Evolutionary conservation across 2,797 vertebrate genomes (phyloP).

Genomic region (Paguma larvata): DNA sequence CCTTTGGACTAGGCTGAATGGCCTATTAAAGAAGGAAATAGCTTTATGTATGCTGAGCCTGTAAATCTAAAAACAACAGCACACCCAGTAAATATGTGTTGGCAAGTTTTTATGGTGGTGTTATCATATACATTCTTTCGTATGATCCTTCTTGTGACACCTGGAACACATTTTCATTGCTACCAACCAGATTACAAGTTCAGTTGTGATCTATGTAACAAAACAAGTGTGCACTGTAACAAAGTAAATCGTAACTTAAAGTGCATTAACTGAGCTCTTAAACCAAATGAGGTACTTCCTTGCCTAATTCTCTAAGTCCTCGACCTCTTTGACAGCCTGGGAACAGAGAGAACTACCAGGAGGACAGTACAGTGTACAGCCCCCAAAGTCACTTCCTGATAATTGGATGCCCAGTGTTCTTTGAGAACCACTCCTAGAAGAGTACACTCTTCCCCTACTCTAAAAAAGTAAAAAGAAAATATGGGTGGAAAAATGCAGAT

Average conservation of each 20-base stretch:
- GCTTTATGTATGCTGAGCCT: neutral
- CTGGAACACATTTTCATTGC: slow-evolving; percentile 34
- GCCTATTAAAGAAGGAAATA: slow-evolving; percentile 25
- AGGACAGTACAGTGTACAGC: neutral
- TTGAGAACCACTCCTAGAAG: neutral
- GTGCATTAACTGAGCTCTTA: neutral
- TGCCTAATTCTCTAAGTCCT: neutral
- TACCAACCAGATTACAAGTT: slow-evolving; percentile 16
- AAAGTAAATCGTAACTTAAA: neutral
- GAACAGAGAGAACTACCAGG: neutral
- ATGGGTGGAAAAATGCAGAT: neutral
- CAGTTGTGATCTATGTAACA: neutral
- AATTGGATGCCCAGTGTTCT: neutral
- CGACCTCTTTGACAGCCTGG: neutral
- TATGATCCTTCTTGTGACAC: neutral
- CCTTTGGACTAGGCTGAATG: neutral
- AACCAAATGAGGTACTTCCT: slow-evolving; percentile 1
- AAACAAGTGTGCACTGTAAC: neutral
- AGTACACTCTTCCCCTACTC: neutral
- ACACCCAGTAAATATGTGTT: neutral
- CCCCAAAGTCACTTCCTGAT: neutral
- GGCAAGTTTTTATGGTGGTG: neutral
- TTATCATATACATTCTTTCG: neutral
- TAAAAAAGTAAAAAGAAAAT: neutral
- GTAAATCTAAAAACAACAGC: neutral